Base-by-base conservation (phyloP, 1,140 invertebrate species). In the Dendroctonus ponderosae region DNA sequence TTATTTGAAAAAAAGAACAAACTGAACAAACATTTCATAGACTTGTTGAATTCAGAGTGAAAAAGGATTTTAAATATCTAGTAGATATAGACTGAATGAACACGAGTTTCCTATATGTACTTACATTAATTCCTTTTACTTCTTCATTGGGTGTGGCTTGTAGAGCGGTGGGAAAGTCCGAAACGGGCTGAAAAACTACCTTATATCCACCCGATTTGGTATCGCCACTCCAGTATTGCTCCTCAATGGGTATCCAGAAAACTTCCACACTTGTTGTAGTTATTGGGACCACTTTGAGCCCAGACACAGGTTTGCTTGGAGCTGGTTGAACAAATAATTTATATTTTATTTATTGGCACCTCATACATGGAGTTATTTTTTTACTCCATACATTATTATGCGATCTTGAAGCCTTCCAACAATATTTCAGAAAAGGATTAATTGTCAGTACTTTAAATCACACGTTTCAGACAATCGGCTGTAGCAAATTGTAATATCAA, bases 201-300 rank as follows among this genome's bases (percentile, higher is more conserved):
- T 91, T 83, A 80, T 96, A 97, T 7, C 93, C 94, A 51, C 93
- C 92, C 0, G 91, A 92, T 71, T 86, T 84, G 8, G 88, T 82
- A 81, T 96, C 93, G 0, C 94, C 93, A 79, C 93, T 96, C 94
- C 94, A 97, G 75, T 87, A 85, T 51, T 84, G 81, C 59, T 90
- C 86, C 60, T 89, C 85, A 15, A 96, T 83, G 5, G 89, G 82
- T 66, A 85, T 81, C 93, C 93, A 95, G 64, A 89, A 87, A 50
- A 95, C 92, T 74, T 91, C 85, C n/a, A 95, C 89, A 79, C 91
- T 93, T 14, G 89, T 92, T 8, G 93, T 93, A 5, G 96, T 97
- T 58, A 97, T 93, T 2, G 96, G 94, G 26, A 94, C 89, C 2
- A 96, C 94, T 82, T 89, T 89, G 3, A 98, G 81, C 52, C 89